Conservation (phyloP, 2,888 invertebrate species). For the Megastigmus dorsalis region DNA sequence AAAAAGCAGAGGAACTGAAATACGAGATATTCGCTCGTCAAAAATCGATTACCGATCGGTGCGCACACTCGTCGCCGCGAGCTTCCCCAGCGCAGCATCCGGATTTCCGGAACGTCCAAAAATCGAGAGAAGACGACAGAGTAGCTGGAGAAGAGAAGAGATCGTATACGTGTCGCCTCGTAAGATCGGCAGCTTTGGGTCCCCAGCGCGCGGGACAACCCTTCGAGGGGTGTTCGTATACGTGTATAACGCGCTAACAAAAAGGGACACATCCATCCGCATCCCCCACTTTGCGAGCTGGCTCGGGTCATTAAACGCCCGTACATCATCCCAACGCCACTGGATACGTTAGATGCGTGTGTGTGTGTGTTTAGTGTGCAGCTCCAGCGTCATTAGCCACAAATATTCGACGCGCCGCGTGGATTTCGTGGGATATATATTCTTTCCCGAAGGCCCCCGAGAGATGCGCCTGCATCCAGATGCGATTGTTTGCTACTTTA, state of each 20-base stretch:
- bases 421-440: constrained; percentile 49
- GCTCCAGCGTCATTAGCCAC: constrained; percentile 60
- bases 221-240: constrained; percentile 7
- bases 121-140: background rate
- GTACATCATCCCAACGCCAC: constrained; percentile 70
- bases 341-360: too few species aligned
- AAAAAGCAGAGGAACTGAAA: too few species aligned
- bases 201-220: constrained; percentile 4
- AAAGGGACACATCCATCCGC: background rate
- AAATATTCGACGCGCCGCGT: constrained; percentile 56
- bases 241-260: background rate
- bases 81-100: background rate
- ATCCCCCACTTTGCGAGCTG: background rate
- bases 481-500: constrained; percentile 37
- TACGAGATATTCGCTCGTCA: too few species aligned
- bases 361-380: constrained; percentile 44
- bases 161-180: constrained; percentile 4
- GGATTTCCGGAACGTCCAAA: too few species aligned
- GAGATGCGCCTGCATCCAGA: constrained; percentile 42
- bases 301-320: constrained; percentile 72
- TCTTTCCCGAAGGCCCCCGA: constrained; percentile 46
- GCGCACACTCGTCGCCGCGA: background rate
- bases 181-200: constrained; percentile 1
- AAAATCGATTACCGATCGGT: background rate
- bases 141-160: background rate